Percentiles rank a stretch among this genome's conserved stretches.
phyloP scores from a whole-genome alignment of 2,888 invertebrate species.

The Zelleria hepariella region DNA sequence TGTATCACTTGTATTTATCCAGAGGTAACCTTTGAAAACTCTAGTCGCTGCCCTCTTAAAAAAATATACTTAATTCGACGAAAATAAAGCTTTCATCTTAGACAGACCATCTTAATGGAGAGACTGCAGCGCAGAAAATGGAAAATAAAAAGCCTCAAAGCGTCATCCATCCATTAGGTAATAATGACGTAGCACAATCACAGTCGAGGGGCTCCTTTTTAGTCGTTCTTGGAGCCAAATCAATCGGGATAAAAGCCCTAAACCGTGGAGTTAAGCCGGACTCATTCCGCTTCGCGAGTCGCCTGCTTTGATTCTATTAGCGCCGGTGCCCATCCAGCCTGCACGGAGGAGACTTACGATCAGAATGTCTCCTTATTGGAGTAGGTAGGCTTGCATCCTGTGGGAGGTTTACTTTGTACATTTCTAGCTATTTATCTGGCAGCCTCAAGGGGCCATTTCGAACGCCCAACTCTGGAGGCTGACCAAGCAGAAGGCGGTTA shows the following conservation, averaged over 20 bases:
- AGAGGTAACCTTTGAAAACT: no score
- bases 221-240: background rate
- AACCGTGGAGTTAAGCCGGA: background rate
- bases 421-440: no score
- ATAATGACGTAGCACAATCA: background rate
- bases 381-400: background rate
- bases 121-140: background rate
- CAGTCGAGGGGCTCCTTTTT: background rate
- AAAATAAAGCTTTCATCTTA: no score
- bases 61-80: no score
- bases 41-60: no score
- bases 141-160: background rate
- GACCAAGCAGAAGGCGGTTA: no score
- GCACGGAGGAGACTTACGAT: background rate
- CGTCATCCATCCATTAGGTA: background rate
- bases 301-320: background rate
- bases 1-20: no score
- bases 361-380: background rate
- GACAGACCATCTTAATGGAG: background rate
- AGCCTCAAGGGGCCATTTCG: no score
- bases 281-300: background rate
- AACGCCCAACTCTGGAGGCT: no score
- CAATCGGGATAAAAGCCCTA: background rate
- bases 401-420: no score
- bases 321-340: background rate